Evolutionary conservation across 2,113 vertebrate species (phyloP).

Genomic region (Tragelaphus imberbis): DNA sequence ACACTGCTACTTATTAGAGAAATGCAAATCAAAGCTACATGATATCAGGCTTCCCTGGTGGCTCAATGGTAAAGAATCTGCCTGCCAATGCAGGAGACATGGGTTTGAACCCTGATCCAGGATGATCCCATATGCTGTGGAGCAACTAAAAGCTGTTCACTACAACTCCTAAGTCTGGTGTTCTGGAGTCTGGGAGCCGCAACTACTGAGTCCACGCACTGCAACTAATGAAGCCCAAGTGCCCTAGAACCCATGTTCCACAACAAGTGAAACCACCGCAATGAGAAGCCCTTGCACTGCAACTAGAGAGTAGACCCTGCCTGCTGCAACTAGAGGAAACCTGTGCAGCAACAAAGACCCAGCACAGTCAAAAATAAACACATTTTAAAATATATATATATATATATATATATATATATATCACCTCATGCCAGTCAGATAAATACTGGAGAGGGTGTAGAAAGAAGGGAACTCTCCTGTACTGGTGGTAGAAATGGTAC

Average conservation of each 20-base stretch:
- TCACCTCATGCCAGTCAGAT: background rate
- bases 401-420: background rate
- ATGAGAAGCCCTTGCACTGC: background rate
- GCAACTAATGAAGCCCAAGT: background rate
- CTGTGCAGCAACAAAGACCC: background rate
- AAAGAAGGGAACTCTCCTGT: background rate
- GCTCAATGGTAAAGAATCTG: background rate
- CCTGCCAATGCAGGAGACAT: background rate
- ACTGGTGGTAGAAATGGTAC: background rate
- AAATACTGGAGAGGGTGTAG: background rate
- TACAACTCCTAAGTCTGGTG: background rate
- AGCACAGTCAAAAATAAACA: background rate
- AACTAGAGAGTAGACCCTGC: background rate
- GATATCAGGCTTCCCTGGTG: background rate
- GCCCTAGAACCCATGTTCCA: background rate
- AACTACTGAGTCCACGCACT: background rate
- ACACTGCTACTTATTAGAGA: background rate
- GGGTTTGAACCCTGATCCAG: background rate
- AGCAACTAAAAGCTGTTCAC: background rate
- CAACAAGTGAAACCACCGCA: background rate
- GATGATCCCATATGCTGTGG: background rate
- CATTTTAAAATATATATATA: background rate
- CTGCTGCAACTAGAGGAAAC: background rate
- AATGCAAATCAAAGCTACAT: background rate
- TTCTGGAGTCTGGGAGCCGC: background rate